phyloP scores from a whole-genome alignment of 2,797 vertebrate species.

The Australoheros facetus region DNA sequence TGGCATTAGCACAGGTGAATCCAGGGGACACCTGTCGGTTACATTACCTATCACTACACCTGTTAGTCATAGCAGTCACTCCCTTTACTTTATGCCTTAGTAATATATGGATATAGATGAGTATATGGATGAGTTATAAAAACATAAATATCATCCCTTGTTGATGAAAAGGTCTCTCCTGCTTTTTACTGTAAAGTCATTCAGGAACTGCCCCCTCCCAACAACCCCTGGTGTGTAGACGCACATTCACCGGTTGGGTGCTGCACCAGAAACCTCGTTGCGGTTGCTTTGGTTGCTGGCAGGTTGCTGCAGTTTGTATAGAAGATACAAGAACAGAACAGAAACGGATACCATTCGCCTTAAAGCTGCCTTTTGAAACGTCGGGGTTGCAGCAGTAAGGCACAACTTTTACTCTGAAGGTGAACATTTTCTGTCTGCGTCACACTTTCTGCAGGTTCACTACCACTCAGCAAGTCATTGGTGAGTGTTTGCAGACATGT shows the following conservation, averaged over 20 bases:
- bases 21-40: not conserved
- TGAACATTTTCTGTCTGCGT: not conserved
- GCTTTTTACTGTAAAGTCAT: not conserved
- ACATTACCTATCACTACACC: not conserved
- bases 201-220: not conserved
- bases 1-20: not conserved
- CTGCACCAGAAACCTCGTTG: fast-evolving
- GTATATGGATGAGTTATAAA: not conserved
- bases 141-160: fast-evolving
- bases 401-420: not conserved
- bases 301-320: not conserved
- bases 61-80: not conserved
- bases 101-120: no score
- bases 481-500: not conserved
- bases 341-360: no score
- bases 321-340: no score
- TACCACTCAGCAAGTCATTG: not conserved
- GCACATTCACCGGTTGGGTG: not conserved
- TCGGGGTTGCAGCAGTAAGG: not conserved
- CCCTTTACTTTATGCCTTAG: not conserved
- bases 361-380: not conserved
- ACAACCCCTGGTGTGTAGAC: not conserved
- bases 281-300: not conserved
- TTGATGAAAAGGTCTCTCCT: not conserved
- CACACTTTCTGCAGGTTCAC: not conserved